Conservation (phyloP, 1,140 invertebrate species). For the Mya arenaria region DNA sequence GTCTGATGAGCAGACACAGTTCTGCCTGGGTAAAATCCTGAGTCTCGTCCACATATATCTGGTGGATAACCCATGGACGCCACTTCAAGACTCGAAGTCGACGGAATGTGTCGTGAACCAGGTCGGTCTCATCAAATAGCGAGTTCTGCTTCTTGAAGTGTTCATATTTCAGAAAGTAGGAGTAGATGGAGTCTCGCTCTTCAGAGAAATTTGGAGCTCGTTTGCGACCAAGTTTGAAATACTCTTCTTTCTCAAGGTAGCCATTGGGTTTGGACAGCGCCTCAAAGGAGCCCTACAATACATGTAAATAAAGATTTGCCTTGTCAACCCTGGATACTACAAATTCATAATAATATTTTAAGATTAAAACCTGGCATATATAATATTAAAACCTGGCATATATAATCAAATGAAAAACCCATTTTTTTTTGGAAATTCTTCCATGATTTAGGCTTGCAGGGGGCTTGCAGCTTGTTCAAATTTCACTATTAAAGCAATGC, state of each 20-base stretch:
- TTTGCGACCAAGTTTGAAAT: slow-evolving; percentile 68
- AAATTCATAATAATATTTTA: too few relatives aligned
- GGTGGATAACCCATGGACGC: slow-evolving; percentile 67
- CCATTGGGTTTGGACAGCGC: slow-evolving; percentile 61
- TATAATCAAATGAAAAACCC: too few relatives aligned
- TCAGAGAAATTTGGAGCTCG: slow-evolving; percentile 70
- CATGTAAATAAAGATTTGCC: too few relatives aligned
- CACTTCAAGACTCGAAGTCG: background rate
- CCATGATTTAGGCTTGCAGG: too few relatives aligned
- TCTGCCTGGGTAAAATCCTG: slow-evolving; percentile 80
- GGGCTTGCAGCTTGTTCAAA: too few relatives aligned
- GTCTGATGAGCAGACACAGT: slow-evolving; percentile 72
- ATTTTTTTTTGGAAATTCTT: too few relatives aligned
- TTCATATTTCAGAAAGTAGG: slow-evolving; percentile 62
- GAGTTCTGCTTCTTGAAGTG: slow-evolving; percentile 51
- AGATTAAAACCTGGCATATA: too few relatives aligned
- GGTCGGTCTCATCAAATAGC: slow-evolving; percentile 72
- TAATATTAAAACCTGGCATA: too few relatives aligned
- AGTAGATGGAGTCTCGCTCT: slow-evolving; percentile 65
- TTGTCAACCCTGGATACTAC: too few relatives aligned
- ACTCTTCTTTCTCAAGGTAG: slow-evolving; percentile 62
- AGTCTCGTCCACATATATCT: slow-evolving; percentile 78
- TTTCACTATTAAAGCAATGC: too few relatives aligned
- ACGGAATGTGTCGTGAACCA: slow-evolving; percentile 57
- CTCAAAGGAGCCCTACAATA: slow-evolving; percentile 70